A percentile compares a stretch with the other conserved stretches of the same genome.
These are phyloP conservation scores for Ataeniobius toweri DNA, from an alignment of 2,797 vertebrate species.

Conservation along the genomic window DNA sequence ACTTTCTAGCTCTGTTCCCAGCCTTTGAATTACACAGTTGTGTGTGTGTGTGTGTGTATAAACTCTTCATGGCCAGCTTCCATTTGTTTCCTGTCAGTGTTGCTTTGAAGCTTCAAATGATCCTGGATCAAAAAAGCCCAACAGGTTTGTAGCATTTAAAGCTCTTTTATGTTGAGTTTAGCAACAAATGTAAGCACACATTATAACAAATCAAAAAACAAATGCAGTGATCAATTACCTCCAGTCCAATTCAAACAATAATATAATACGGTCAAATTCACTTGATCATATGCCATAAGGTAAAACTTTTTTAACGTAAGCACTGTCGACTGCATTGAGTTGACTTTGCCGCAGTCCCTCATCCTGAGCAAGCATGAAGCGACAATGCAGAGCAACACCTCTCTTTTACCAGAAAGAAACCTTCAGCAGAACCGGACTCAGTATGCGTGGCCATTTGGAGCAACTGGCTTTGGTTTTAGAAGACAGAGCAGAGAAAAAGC, in stretches of 20 bases:
- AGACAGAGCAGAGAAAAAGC: neutral
- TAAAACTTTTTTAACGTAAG: neutral
- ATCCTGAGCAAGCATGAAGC: neutral
- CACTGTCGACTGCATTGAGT: neutral
- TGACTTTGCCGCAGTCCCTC: neutral
- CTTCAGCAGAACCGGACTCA: too few relatives aligned
- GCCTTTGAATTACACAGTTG: neutral
- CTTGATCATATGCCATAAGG: neutral
- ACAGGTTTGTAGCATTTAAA: neutral
- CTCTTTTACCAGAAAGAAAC: neutral
- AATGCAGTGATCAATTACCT: neutral
- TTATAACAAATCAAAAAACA: neutral
- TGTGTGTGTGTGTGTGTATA: neutral
- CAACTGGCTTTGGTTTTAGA: neutral
- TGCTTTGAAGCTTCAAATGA: neutral
- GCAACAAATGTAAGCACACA: neutral
- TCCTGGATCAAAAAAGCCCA: neutral
- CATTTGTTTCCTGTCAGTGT: neutral
- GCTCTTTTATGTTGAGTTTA: neutral
- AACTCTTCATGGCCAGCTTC: neutral
- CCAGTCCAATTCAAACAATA: neutral
- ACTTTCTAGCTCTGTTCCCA: slow-evolving; percentile 1
- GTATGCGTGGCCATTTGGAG: too few relatives aligned
- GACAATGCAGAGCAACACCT: neutral
- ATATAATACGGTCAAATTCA: neutral